These are phyloP conservation scores for Triplophysa bombifrons DNA, from an alignment of 2,797 vertebrate species.

Conservation along the genomic window DNA sequence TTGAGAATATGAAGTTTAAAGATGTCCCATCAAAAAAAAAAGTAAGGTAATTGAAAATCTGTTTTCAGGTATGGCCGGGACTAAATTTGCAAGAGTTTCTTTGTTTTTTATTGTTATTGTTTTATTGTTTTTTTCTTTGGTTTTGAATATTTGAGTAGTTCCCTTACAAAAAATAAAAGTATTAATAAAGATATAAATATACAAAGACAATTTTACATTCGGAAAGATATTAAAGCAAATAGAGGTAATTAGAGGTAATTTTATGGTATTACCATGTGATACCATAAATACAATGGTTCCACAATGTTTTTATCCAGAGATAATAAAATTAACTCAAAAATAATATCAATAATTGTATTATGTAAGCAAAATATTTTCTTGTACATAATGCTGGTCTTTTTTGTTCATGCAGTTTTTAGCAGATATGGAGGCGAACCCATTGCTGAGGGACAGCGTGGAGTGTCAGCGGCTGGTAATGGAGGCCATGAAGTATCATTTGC, in stretches of 20 bases:
- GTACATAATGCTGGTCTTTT: not conserved
- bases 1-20: not conserved
- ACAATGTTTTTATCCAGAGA: not conserved
- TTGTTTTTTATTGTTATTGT: too few relatives aligned
- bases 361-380: not conserved
- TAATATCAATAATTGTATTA: not conserved
- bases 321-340: not conserved
- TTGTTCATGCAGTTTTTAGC: constrained; percentile 81
- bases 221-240: not conserved
- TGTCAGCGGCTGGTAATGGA: constrained; percentile 98
- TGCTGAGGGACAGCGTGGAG: constrained; percentile 93
- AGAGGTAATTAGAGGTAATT: too few relatives aligned
- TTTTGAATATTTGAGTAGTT: not conserved
- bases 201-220: too few relatives aligned
- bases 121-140: not conserved
- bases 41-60: not conserved
- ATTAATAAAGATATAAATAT: too few relatives aligned
- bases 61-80: not conserved
- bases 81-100: not conserved
- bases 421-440: constrained; percentile 90
- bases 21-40: not conserved
- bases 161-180: not conserved
- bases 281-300: not conserved
- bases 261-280: too few relatives aligned
- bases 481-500: constrained; percentile 98